Percentiles rank a stretch among this genome's conserved stretches.
Evolutionary conservation across 1,140 invertebrate species (phyloP).

Genomic region (Dysdera silvatica): DNA sequence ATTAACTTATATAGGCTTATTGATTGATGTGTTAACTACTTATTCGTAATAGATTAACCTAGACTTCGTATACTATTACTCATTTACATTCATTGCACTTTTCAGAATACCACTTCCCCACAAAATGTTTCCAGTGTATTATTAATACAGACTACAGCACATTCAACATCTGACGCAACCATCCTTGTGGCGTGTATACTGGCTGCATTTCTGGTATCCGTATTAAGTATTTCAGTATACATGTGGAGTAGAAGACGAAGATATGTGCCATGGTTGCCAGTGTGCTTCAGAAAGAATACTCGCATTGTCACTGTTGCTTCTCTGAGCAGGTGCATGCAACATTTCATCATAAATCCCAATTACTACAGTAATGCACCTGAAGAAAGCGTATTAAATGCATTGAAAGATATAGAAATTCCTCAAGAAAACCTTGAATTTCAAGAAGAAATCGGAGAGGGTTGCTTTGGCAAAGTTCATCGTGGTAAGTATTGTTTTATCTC

Average conservation of each 20-base stretch:
- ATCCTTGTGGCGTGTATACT: background rate
- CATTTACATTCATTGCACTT: no score
- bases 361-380: slow-evolving; percentile 29
- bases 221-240: background rate
- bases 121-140: no score
- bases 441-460: slow-evolving; percentile 78
- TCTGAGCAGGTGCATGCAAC: slow-evolving; percentile 28
- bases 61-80: no score
- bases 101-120: no score
- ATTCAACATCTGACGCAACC: no score
- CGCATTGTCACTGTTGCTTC: background rate
- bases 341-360: slow-evolving; percentile 33
- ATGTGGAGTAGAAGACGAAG: background rate
- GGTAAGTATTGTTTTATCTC: no score
- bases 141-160: no score
- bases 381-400: background rate
- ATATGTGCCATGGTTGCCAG: background rate
- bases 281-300: background rate
- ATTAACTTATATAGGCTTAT: no score
- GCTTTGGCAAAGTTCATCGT: slow-evolving; percentile 85
- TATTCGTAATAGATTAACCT: no score
- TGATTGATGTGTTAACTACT: no score
- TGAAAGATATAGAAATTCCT: slow-evolving; percentile 42
- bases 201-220: background rate
- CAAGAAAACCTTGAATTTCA: slow-evolving; percentile 58